Evolutionary conservation across 2,113 vertebrate genomes (phyloP).

Genomic region (Petrocephalus zakoni): DNA sequence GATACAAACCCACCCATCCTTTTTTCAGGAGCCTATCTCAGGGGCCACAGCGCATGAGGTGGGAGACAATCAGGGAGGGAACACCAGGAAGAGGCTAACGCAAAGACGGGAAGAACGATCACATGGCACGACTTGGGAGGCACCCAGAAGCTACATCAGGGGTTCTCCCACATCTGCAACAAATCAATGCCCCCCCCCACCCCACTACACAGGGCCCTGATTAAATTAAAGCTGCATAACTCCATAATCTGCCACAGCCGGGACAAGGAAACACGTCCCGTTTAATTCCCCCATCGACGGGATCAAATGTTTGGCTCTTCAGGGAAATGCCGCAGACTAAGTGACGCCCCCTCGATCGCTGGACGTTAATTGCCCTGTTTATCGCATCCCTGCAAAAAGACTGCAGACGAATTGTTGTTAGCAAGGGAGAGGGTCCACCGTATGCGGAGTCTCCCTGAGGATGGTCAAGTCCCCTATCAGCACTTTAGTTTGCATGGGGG

Average conservation of each 20-base stretch:
- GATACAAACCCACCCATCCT: background rate
- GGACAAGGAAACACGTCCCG: background rate
- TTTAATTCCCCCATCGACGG: background rate
- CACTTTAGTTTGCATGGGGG: background rate
- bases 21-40: background rate
- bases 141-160: background rate
- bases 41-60: background rate
- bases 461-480: background rate
- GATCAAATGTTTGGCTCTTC: background rate
- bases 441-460: background rate
- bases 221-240: background rate
- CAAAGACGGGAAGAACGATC: background rate
- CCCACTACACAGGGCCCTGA: background rate
- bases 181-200: background rate
- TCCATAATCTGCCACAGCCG: background rate
- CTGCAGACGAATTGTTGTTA: background rate
- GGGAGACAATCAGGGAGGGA: background rate
- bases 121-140: background rate
- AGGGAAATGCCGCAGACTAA: background rate
- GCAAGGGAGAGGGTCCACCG: background rate
- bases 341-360: background rate
- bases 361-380: conserved; percentile 3
- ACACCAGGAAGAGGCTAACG: background rate
- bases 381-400: background rate
- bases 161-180: background rate